phyloP scores from a whole-genome alignment of 2,113 vertebrate genomes.

The Phoxinus phoxinus region DNA sequence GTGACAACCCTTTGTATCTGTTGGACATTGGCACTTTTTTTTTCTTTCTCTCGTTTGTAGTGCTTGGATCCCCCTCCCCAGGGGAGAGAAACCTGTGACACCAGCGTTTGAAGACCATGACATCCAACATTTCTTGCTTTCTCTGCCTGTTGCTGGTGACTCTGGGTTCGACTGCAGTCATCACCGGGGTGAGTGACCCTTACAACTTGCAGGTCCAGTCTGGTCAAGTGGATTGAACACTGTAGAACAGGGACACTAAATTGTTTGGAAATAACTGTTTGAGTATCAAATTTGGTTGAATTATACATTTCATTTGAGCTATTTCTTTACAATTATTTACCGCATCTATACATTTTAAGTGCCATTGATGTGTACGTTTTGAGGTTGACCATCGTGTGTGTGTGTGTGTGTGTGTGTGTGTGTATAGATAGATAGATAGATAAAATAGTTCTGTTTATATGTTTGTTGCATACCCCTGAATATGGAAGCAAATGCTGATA shows the following conservation, averaged over 20 bases:
- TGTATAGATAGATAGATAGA: neutral
- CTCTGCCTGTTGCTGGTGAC: constrained; percentile 69
- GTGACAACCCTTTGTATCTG: constrained; percentile 2
- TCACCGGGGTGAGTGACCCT: constrained; percentile 78
- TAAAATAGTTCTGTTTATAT: neutral
- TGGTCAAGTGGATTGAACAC: neutral
- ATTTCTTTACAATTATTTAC: neutral
- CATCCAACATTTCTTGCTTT: constrained; percentile 63
- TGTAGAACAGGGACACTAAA: neutral
- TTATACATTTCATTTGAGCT: neutral
- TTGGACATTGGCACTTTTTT: neutral
- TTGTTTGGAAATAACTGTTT: neutral
- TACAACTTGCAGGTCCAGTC: neutral
- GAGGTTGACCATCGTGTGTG: neutral
- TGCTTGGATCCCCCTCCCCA: neutral
- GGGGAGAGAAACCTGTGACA: constrained; percentile 19
- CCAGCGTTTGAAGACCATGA: constrained; percentile 65
- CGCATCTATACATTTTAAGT: neutral
- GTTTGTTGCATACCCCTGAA: neutral
- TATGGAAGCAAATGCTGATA: neutral
- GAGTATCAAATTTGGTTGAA: neutral
- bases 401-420: neutral
- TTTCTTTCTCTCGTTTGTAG: neutral
- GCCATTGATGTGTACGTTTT: neutral
- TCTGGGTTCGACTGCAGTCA: constrained; percentile 70